These are phyloP conservation scores for Hystrix brachyura DNA, from an alignment of 2,113 vertebrate species.

Conservation along the genomic window DNA sequence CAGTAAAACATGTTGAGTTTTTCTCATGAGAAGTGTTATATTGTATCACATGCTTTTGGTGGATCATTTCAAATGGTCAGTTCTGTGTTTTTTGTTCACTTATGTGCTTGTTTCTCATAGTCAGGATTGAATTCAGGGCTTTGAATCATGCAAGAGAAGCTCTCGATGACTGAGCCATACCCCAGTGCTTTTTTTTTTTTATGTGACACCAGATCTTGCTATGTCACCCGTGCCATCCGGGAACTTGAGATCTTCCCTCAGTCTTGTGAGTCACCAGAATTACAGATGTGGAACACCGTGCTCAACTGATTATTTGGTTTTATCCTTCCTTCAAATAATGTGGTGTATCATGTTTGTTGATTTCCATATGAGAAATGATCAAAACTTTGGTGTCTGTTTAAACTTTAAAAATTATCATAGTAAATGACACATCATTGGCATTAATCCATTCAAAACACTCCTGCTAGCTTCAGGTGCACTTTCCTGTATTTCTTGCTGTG, in stretches of 20 bases:
- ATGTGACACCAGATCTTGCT: background rate
- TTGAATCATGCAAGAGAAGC: background rate
- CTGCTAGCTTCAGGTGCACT: background rate
- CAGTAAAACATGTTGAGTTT: background rate
- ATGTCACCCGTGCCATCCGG: too few species aligned
- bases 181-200: background rate
- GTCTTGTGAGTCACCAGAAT: background rate
- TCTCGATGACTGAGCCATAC: background rate
- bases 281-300: background rate
- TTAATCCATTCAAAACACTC: background rate
- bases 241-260: background rate
- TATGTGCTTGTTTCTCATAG: background rate
- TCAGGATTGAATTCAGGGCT: background rate
- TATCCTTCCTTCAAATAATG: background rate
- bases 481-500: background rate
- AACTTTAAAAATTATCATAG: background rate
- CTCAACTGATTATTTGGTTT: background rate
- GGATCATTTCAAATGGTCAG: background rate
- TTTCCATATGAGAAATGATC: background rate
- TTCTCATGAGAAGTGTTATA: background rate
- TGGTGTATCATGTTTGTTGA: background rate
- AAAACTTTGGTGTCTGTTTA: background rate
- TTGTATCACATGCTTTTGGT: background rate
- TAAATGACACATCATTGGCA: background rate
- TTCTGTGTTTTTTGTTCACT: background rate